Base-by-base conservation (phyloP, 2,113 vertebrate species). In the Lutjanus erythropterus region DNA sequence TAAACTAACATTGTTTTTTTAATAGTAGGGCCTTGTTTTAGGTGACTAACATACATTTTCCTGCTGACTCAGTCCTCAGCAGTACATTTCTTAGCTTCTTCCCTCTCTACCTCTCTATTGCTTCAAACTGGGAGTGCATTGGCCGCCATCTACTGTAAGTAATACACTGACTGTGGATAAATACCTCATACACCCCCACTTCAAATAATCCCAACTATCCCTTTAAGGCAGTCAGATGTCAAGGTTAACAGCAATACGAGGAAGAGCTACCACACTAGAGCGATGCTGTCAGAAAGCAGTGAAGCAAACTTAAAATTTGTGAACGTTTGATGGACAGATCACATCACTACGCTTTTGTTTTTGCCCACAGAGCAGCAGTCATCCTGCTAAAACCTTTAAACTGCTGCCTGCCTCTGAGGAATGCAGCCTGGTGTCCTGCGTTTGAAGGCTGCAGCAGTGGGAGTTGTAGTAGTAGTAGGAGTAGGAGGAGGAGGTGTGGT, bases 401-500 rank as follows among this genome's bases (percentile, higher is more conserved):
- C 59, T 58, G 65, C 75, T n/a, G 49, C 11, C 19, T 41, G 47
- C 21, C 62, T 79, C 58, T 81, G 50, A 47, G 61, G 82, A 71
- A 4, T 12, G 23, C 0, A 42, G 60, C 75, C 72, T 21, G 14
- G 55, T 59, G 84, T 78, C 61, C 58, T 66, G 66, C 60, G 21
- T 86, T 70, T 29, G 23, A 72, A 71, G 33, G 49, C 29, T 44
- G 50, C 58, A 69, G 56, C 53, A 67, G 65, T 69, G 67, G 72
- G 85, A 86, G 49, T 39, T 59, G 80, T 75, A 27, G 71, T 74
- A 21, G 66, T 39, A 71, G 73, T 39, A 53, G 65, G 25, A 62
- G 81, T 29, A 61, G 78, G 56, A 83, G 78, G 60, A 84, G 76
- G 76, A 82, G 82, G 85, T 72, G 86, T 77, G 80, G 29, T 81